Percentiles rank a stretch among this genome's conserved stretches.
Conservation (phyloP, 2,888 invertebrate genomes). For the Nomada lathburiana region DNA sequence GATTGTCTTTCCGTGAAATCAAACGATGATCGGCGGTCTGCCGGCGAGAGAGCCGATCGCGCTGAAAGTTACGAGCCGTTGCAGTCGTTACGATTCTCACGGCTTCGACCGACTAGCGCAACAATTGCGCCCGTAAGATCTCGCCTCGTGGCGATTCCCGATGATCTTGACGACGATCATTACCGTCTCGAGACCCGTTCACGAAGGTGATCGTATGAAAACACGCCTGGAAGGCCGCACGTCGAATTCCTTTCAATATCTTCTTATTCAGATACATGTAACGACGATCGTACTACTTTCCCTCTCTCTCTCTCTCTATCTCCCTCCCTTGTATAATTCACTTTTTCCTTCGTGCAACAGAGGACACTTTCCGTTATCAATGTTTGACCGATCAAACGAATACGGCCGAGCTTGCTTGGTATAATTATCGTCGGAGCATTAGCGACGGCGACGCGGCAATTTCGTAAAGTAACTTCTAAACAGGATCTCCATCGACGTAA, state of each 20-base stretch:
- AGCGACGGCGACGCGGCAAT: constrained; percentile 26
- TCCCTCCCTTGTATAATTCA: constrained; percentile 7
- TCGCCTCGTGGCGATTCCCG: constrained; percentile 71
- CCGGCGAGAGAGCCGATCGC: constrained; percentile 34
- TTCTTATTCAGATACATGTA: background rate
- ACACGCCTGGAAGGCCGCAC: background rate
- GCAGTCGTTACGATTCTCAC: constrained; percentile 77
- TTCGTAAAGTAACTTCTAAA: constrained; percentile 58
- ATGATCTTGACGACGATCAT: constrained; percentile 74
- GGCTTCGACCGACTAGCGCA: constrained; percentile 63
- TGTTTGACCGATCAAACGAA: background rate
- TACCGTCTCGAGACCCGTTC: constrained; percentile 53
- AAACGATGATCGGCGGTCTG: constrained; percentile 41
- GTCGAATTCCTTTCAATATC: background rate
- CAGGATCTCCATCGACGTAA: constrained; percentile 34
- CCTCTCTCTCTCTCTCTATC: background rate
- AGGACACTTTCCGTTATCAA: constrained; percentile 33
- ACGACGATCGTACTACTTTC: background rate
- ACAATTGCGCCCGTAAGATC: constrained; percentile 60
- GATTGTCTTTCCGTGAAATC: constrained; percentile 44
- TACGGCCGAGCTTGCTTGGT: constrained; percentile 9
- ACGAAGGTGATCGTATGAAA: constrained; percentile 42
- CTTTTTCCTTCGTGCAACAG: background rate
- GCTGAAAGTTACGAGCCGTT: constrained; percentile 47
- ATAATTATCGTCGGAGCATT: constrained; percentile 45